A percentile compares a stretch with the other conserved stretches of the same genome.
phyloP scores from a whole-genome alignment of 1,140 invertebrate species.

The Ridgeia piscesae region DNA sequence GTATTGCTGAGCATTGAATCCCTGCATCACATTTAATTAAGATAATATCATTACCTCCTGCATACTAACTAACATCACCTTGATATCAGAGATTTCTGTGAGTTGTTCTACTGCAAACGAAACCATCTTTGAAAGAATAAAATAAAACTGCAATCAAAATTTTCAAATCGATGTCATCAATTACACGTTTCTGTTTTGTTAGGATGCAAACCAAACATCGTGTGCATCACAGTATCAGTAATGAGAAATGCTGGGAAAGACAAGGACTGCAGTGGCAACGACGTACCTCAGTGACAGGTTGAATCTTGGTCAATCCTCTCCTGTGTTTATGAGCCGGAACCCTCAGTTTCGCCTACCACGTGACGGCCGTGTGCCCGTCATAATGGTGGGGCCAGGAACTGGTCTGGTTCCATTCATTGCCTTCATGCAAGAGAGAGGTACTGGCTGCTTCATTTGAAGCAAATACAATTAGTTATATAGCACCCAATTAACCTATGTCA shows the following conservation, averaged over 20 bases:
- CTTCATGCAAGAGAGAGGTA: constrained; percentile 88
- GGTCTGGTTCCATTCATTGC: constrained; percentile 98
- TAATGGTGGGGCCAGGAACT: constrained; percentile 99
- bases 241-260: constrained; percentile 31
- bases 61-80: too few species aligned
- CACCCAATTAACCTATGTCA: not conserved
- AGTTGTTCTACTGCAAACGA: constrained; percentile 45
- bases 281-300: constrained; percentile 15
- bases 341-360: constrained; percentile 95
- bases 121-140: constrained; percentile 58
- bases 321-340: constrained; percentile 33
- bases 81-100: too few species aligned
- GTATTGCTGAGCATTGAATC: too few species aligned
- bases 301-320: not conserved
- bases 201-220: constrained; percentile 20
- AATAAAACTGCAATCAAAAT: constrained; percentile 59
- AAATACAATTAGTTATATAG: constrained; percentile 27
- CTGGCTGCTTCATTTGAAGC: constrained; percentile 55
- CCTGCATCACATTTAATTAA: too few species aligned
- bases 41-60: too few species aligned
- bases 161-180: constrained; percentile 40
- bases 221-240: constrained; percentile 42
- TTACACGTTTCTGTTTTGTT: not conserved
- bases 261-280: constrained; percentile 1
- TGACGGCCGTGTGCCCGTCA: constrained; percentile 82